These are phyloP conservation scores for Cepphus grylle DNA, from an alignment of 2,113 vertebrate genomes.

Conservation along the genomic window DNA sequence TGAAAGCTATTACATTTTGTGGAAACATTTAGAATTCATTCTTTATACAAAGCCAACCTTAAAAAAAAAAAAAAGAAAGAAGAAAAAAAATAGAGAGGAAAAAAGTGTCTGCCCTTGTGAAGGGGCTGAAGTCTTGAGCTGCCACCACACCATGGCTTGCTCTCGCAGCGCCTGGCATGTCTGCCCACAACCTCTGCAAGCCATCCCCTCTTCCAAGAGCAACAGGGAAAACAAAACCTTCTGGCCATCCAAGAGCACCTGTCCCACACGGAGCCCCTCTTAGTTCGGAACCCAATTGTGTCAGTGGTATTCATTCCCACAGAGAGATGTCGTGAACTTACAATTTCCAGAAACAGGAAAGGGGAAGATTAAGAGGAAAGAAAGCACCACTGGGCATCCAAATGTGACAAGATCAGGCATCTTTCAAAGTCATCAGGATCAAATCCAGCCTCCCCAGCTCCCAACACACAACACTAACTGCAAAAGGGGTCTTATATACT, in stretches of 20 bases:
- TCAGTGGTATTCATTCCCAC: not conserved
- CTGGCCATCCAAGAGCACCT: not conserved
- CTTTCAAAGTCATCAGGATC: not conserved
- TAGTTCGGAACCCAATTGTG: not conserved
- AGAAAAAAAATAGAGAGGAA: not conserved
- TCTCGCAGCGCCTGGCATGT: not conserved
- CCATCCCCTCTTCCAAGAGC: no score
- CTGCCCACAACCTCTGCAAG: not conserved
- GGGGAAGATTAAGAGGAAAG: not conserved
- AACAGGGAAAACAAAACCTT: not conserved
- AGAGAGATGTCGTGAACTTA: not conserved
- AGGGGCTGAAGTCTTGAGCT: no score
- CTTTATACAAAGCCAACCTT: not conserved
- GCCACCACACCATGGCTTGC: no score
- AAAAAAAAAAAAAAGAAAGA: not conserved
- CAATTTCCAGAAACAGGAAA: not conserved
- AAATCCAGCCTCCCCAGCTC: not conserved
- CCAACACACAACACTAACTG: rapidly evolving
- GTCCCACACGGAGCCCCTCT: not conserved
- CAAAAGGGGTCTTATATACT: rapidly evolving
- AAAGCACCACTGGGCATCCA: rapidly evolving
- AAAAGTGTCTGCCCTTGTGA: not conserved
- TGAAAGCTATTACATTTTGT: not conserved
- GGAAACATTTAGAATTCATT: not conserved
- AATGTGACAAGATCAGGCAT: rapidly evolving